These are phyloP conservation scores for Echinops telfairi DNA, from an alignment of 2,113 vertebrate species.

Conservation along the genomic window DNA sequence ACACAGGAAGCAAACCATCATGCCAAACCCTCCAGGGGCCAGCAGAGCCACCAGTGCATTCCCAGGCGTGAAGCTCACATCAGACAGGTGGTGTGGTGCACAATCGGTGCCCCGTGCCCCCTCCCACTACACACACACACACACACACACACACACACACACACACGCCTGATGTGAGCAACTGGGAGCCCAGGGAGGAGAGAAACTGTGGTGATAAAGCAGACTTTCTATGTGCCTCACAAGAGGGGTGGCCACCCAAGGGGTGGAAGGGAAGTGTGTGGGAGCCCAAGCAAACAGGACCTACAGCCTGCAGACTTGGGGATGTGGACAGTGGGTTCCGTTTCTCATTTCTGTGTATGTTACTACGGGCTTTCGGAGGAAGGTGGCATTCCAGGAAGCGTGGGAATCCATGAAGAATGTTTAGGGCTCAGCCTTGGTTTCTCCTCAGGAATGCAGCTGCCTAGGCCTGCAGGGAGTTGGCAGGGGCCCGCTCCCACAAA, in stretches of 20 bases:
- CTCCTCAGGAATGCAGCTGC: neutral
- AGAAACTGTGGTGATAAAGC: neutral
- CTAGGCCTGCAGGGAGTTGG: neutral
- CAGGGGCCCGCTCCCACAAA: neutral
- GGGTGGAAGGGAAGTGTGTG: neutral
- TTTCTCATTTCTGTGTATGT: neutral
- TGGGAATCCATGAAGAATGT: neutral
- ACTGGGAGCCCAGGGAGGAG: neutral
- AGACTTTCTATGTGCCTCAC: neutral
- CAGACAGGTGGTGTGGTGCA: slow-evolving; percentile 49
- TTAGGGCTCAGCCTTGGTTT: neutral
- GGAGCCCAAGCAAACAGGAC: neutral
- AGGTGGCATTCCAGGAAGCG: neutral
- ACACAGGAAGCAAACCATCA: neutral
- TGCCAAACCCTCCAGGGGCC: slow-evolving; percentile 57
- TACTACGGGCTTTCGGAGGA: neutral
- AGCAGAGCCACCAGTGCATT: slow-evolving; percentile 40
- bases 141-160: no score
- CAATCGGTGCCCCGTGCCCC: slow-evolving; percentile 17
- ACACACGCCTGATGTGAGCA: slow-evolving; percentile 26
- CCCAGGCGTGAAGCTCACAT: slow-evolving; percentile 62
- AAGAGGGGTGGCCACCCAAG: neutral
- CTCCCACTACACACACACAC: neutral
- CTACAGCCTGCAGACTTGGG: neutral
- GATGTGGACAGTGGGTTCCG: neutral